A percentile compares a stretch with the other conserved stretches of the same genome.
Evolutionary conservation across 1,140 invertebrate species (phyloP).

Genomic region (Phortica variegata): DNA sequence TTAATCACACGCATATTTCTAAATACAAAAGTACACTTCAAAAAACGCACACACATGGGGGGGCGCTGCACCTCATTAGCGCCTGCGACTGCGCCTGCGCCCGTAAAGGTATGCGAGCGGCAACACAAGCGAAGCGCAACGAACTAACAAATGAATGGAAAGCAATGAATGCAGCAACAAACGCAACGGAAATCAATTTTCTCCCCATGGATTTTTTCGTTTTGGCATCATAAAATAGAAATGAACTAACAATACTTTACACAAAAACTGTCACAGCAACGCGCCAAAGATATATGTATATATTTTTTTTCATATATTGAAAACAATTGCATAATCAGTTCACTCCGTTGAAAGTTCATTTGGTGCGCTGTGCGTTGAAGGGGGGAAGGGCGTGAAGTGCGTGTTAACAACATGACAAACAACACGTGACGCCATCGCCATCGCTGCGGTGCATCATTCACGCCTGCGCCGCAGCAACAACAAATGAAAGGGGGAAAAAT

Average conservation of each 20-base stretch:
- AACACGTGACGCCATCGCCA: no score
- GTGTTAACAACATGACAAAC: no score
- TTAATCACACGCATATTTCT: slow-evolving; percentile 27
- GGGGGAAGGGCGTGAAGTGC: slow-evolving; percentile 5
- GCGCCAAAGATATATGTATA: slow-evolving; percentile 30
- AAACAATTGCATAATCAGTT: slow-evolving; percentile 27
- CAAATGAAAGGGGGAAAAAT: not conserved
- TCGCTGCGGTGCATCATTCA: slow-evolving; percentile 21
- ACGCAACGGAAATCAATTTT: slow-evolving; percentile 44
- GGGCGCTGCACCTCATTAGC: slow-evolving; percentile 48
- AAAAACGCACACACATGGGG: slow-evolving; percentile 20
- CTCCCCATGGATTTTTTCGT: slow-evolving; percentile 1
- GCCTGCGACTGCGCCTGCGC: slow-evolving; percentile 39
- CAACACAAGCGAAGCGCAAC: slow-evolving; percentile 41
- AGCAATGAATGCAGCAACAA: no score
- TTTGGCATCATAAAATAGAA: not conserved
- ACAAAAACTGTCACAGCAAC: slow-evolving; percentile 14
- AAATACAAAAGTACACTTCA: slow-evolving; percentile 35
- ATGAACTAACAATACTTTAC: not conserved
- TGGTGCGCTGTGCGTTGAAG: no score
- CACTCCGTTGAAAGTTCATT: no score
- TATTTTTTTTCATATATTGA: slow-evolving; percentile 26
- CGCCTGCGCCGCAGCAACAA: slow-evolving; percentile 32
- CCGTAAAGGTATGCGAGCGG: no score
- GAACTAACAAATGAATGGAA: no score